Evolutionary conservation across 2,888 invertebrate genomes (phyloP), one percentile per base, ranked within the genome.

Genomic region (Bellardia bayeri): DNA sequence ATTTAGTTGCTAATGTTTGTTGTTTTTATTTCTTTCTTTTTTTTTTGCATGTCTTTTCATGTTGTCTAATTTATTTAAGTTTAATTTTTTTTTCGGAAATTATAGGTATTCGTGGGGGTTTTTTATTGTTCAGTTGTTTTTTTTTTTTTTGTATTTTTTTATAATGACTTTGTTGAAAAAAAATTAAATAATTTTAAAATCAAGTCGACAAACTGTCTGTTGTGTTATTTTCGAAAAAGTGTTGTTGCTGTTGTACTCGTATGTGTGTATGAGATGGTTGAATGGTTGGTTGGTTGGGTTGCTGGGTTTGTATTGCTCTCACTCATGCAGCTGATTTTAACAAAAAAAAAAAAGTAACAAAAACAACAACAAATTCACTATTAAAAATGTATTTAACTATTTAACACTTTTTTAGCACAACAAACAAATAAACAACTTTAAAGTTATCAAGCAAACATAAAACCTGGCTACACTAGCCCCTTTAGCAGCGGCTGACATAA

Each of bases 171-270:
- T 23, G 56, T 63, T 58, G 72, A 81, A 72, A 81, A 72, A 82
- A 63, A 16, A 76, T 6, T 13, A 61, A 76, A 56, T 54, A 63
- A 76, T 76, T 84, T 74, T 56, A 78, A 51, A 82, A 81, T 80
- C 40, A 56, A 81, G 87, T 82, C 87, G 87, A 85, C 87, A 87
- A 78, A 82, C 82, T 85, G 87, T 87, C 87, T 87, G 87, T 74
- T 82, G 76, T 58, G 82, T 75, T 79, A 23, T 74, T 81, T 83
- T 72, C 16, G 33, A 72, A 45, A 49, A 45, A 45, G 1, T 11
- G 13, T 37, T 68, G 58, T 75, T 37, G 13, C 4, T 11, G 45
- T 37, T 68, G 49, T 75, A 23, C 1, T 23, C 23, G 23, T 75
- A 51, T 69, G 69, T 14, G 37, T 54, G 61, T 51, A 63, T 63